Evolutionary conservation across 2,888 invertebrate species (phyloP), one percentile per base, ranked within the genome.

Genomic region (Cybosia mesomella): DNA sequence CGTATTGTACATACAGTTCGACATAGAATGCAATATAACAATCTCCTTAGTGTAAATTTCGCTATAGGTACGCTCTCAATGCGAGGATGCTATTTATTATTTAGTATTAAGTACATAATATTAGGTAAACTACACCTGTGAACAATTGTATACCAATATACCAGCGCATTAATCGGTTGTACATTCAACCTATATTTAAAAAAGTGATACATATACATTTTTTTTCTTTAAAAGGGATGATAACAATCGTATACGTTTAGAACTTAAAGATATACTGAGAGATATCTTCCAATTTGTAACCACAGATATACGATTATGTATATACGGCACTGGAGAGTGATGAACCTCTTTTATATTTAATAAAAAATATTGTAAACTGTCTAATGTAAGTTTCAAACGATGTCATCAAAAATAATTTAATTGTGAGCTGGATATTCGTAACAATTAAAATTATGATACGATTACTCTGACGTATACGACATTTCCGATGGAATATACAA

Each of bases 241-340:
- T 92, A 95, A 96, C 96, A 96, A 95, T 96, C 96, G 97, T 97
- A 97, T 97, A 97, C 97, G 97, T 96, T 96, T 96, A 93, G 92
- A 85, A 84, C 89, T 85, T 90, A 89, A 89, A 87, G 83, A 87
- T 91, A 87, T 92, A 89, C 86, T 83, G 84, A 85, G 87, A 88
- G 85, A 85, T 90, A 90, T 94, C 95, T 94, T 94, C 92, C 93
- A 93, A 87, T 87, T 84, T 91, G 89, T 89, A 91, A 92, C 91
- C 84, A 87, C 93, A 91, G 93, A 84, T 94, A 95, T 95, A 95
- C 95, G 95, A 94, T 79, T 73, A 82, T 94, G 93, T 93, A 93
- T 92, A 93, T 94, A 95, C 93, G 93, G 89, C 87, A 91, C 89
- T 91, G 84, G 86, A 85, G 93, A 92, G 93, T 91, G 88, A 82